Evolutionary conservation across 2,113 vertebrate species (phyloP), one percentile per base, ranked within the genome.

Genomic region (Dasyprocta punctata): DNA sequence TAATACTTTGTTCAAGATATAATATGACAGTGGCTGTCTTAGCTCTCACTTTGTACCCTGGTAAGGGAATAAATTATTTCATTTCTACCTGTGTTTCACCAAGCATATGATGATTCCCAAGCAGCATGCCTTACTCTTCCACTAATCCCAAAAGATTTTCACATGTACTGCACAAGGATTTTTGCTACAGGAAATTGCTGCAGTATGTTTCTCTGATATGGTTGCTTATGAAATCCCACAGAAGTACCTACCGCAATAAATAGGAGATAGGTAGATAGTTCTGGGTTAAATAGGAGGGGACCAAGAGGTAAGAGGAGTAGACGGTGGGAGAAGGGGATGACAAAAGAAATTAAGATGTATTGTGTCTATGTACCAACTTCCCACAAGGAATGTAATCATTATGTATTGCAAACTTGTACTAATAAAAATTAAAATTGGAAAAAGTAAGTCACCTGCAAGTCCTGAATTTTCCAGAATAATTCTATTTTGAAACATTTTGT

Each of bases 401-500:
- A 47, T 28, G 2, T 30, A 47, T 47, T 77, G 13, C 26, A 77
- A 30, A 77, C 73, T 49, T 30, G 38, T 13, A 49, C 13, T 49
- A 30, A 49, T 47, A 49, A 77, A 16, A 47, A 47, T 30, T 77
- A 49, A 77, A 47, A 16, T 47, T 47, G 28, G 13, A 77, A 77
- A 47, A 41, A 65, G 33, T 30, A 69, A 77, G 44, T 13, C 73
- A 77, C 26, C 44, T 77, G 2, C 75, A 56, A 87, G 17, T 84
- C 20, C 6, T 97, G 38, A 56, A 73, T 71, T 58, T 96, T 93
- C 44, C 12, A 69, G 54, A 14, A 63, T 89, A 26, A 78, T 95
- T 82, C 3, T 91, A 36, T 86, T 88, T 94, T 86, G n/a, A 86
- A 93, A 67, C 38, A 69, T 61, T 96, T 56, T 77, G 14, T 90